Conservation (phyloP, 2,113 vertebrate genomes). For the Hemibagrus wyckioides region DNA sequence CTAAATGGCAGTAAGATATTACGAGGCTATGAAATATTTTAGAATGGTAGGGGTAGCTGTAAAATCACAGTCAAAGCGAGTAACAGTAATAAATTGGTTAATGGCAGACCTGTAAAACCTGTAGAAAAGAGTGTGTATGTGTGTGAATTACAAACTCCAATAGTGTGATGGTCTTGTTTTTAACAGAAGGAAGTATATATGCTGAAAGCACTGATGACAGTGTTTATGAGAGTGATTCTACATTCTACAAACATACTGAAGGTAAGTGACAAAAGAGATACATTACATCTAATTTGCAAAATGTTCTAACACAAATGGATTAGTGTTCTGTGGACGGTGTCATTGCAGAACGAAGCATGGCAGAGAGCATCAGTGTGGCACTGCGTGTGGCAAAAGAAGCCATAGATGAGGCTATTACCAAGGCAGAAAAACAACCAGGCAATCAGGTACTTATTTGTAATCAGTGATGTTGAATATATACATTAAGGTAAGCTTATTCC, state of each 20-base stretch:
- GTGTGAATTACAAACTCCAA: not conserved
- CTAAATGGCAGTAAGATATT: not conserved
- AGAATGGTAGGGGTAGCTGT: not conserved
- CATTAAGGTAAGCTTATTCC: not conserved
- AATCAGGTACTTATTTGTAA: conserved; percentile 77
- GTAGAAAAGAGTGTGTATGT: not conserved
- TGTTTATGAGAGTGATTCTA: conserved; percentile 86
- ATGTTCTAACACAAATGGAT: not conserved
- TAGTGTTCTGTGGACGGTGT: not conserved
- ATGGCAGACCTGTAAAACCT: not conserved
- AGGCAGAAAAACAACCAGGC: conserved; percentile 81
- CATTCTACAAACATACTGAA: conserved; percentile 88
- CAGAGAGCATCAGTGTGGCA: conserved; percentile 88
- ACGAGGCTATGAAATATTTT: not conserved
- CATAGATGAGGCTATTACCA: conserved; percentile 92
- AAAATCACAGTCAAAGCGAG: not conserved
- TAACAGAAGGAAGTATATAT: conserved; percentile 77
- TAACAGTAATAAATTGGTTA: not conserved
- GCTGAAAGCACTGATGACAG: conserved; percentile 89
- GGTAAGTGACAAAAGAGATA: conserved; percentile 67
- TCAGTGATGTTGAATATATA: not conserved
- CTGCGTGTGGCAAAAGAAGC: conserved; percentile 91
- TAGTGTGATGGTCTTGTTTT: conserved; percentile 25
- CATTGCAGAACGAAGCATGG: conserved; percentile 84
- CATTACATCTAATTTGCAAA: not conserved